A percentile compares a stretch with the other conserved stretches of the same genome.
These are phyloP conservation scores for Amblyteles armatorius DNA, from an alignment of 2,888 invertebrate genomes.

Conservation along the genomic window DNA sequence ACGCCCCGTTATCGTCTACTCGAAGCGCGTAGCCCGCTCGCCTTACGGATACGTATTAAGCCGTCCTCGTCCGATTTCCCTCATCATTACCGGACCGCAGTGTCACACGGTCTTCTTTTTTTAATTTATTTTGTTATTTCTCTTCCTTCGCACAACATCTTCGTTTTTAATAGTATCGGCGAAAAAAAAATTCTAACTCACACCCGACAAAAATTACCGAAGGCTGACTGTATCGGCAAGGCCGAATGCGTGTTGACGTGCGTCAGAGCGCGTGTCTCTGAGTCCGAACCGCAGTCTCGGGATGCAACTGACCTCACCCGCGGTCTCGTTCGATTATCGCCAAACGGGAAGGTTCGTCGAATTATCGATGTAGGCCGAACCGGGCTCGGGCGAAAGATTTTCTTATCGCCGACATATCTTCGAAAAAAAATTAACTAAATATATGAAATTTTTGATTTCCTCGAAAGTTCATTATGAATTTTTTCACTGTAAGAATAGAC, in stretches of 20 bases:
- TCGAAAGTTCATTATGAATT: background rate
- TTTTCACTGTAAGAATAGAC: background rate
- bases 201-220: no score
- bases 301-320: constrained; percentile 18
- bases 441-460: background rate
- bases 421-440: background rate
- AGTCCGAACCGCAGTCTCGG: background rate
- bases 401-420: background rate
- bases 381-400: background rate
- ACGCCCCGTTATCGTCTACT: constrained; percentile 76
- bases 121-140: background rate
- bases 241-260: background rate
- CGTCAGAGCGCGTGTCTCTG: background rate
- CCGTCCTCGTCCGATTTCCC: background rate
- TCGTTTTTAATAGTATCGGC: no score
- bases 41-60: constrained; percentile 6
- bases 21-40: constrained; percentile 22
- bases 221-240: background rate
- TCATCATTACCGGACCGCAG: background rate
- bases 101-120: background rate
- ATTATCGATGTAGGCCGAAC: constrained; percentile 16
- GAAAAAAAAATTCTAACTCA: no score
- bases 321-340: constrained; percentile 12
- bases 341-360: constrained; percentile 2
- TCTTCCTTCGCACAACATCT: no score